Conservation (phyloP, 2,113 vertebrate species). For the Ceyx margarethae region DNA sequence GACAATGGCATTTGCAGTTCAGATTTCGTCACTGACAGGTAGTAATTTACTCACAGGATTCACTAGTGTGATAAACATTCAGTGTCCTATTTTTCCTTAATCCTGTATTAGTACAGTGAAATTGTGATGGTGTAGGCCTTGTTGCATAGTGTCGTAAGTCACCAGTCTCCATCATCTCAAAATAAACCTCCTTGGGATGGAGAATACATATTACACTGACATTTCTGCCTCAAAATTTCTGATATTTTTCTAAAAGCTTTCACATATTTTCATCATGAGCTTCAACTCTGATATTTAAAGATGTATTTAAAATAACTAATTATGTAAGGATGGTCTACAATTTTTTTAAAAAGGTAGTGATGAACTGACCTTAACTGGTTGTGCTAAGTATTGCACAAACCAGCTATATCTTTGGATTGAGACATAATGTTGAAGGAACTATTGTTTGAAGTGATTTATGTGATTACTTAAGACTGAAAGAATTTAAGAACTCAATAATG, state of each 20-base stretch:
- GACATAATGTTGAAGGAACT: not conserved
- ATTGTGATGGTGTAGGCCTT: not conserved
- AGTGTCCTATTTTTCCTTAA: not conserved
- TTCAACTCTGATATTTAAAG: not conserved
- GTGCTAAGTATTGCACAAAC: not conserved
- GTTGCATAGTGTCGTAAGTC: not conserved
- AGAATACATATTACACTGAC: not conserved
- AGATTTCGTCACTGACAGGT: not conserved
- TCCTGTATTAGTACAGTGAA: not conserved
- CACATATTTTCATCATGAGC: not conserved
- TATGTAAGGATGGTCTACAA: not conserved
- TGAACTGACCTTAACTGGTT: not conserved
- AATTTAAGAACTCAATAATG: not conserved
- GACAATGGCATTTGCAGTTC: not conserved
- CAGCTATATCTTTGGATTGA: not conserved
- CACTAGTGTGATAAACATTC: not conserved
- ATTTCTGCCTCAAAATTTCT: not conserved
- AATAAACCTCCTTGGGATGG: not conserved
- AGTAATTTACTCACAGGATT: not conserved
- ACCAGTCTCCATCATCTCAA: not conserved
- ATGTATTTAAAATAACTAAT: not conserved
- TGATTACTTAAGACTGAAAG: not conserved
- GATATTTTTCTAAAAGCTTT: not conserved
- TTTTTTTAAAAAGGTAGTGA: not conserved
- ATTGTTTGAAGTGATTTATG: not conserved